Evolutionary conservation across 2,113 vertebrate genomes (phyloP), one percentile per base, ranked within the genome.

Genomic region (Phoxinus phoxinus): DNA sequence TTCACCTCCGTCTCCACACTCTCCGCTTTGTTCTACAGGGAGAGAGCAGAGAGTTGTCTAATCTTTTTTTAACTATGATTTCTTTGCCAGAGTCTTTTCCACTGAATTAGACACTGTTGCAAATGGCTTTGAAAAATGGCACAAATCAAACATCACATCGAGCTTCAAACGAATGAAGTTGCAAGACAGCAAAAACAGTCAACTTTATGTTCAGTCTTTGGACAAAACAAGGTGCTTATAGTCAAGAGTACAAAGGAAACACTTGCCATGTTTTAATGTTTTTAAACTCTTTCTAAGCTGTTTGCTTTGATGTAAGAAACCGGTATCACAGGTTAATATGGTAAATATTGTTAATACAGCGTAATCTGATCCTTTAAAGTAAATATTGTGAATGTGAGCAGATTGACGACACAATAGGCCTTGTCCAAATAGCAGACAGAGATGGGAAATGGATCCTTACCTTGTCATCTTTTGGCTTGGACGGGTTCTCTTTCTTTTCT

Each of bases 401-500:
- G 32, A 65, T 19, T 13, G 41, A 9, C 23, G 35, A 30, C 15
- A 41, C 61, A 77, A 25, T 23, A 8, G 10, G 4, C 4, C 10
- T 76, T 81, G 25, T 30, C 17, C 51, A 87, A 30, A 83, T 35
- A 71, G 71, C 21, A 48, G n/a, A 53, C 8, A 53, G 32, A 86
- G 23, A 83, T 44, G 58, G 9, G 23, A 32, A 48, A 73, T 30
- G 21, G n/a, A 69, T 58, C 46, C 41, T 91, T 92, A 99, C 98
- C 96, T 98, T 99, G 59, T 98, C 97, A 1, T 98, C 98, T 93
- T 96, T 98, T 85, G 93, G 92, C 95, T 95, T 98, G 87, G 91
- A 93, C 11, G 90, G 71, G 12, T 92, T 93, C 30, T 98, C 98
- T 88, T 95, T 99, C 92, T 96, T 99, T 44, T 98, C 97, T 87